Conservation (phyloP, 2,113 vertebrate species). For the Ochotona curzoniae region DNA sequence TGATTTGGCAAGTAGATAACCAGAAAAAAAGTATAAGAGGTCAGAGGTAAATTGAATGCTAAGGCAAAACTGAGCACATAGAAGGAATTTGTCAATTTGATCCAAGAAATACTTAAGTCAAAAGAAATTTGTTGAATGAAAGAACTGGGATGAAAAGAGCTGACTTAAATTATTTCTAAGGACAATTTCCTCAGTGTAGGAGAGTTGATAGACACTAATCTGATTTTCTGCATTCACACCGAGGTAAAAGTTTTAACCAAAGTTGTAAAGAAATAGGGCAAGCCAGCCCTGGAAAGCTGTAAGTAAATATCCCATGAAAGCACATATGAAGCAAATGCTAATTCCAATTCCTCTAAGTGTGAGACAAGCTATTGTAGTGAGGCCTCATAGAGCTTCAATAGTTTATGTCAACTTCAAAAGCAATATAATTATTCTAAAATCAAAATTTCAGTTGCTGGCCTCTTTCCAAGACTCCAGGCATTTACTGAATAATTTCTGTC, state of each 20-base stretch:
- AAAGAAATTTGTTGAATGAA: slow-evolving; percentile 34
- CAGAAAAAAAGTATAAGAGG: slow-evolving; percentile 48
- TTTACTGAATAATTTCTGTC: not conserved
- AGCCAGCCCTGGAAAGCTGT: not conserved
- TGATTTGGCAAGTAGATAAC: slow-evolving; percentile 63
- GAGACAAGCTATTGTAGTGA: not conserved
- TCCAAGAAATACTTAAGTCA: slow-evolving; percentile 31
- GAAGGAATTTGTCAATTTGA: slow-evolving; percentile 60
- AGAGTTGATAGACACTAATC: not conserved
- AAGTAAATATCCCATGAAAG: not conserved
- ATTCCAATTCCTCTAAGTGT: not conserved
- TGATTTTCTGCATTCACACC: not conserved
- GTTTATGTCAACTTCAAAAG: not conserved
- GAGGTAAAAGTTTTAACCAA: not conserved
- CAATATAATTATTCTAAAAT: slow-evolving; percentile 38
- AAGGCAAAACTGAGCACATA: slow-evolving; percentile 58
- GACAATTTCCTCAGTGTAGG: slow-evolving; percentile 31
- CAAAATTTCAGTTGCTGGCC: not conserved
- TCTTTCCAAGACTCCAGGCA: not conserved
- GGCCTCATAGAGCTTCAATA: not conserved
- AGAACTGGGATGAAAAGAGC: not conserved
- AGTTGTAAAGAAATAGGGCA: not conserved
- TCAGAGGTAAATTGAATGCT: slow-evolving; percentile 58
- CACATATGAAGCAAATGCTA: not conserved
- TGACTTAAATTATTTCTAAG: slow-evolving; percentile 12